Percentiles rank a stretch among this genome's conserved stretches.
Conservation (phyloP, 2,888 invertebrate genomes). For the Tiphia femorata region DNA sequence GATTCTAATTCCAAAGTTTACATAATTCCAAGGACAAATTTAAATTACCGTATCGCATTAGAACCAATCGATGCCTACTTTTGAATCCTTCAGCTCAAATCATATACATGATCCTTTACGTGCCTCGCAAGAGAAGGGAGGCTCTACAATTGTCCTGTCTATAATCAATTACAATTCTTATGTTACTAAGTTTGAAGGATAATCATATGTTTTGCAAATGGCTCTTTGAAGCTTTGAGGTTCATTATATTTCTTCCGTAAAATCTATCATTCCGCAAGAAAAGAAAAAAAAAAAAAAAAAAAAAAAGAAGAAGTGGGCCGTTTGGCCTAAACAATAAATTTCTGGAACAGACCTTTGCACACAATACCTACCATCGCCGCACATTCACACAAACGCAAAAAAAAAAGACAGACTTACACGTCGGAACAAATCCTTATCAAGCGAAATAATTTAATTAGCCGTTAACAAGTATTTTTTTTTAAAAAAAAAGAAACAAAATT, state of each 20-base stretch:
- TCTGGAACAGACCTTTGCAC: too few species aligned
- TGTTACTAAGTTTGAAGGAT: slow-evolving; percentile 30
- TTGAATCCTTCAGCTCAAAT: slow-evolving; percentile 48
- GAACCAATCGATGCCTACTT: not conserved
- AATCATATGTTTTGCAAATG: slow-evolving; percentile 32
- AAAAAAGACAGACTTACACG: too few species aligned
- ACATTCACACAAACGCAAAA: too few species aligned
- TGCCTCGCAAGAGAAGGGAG: slow-evolving; percentile 52
- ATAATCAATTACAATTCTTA: slow-evolving; percentile 41
- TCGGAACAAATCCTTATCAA: too few species aligned
- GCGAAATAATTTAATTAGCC: too few species aligned
- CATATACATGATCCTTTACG: slow-evolving; percentile 37
- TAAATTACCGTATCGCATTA: too few species aligned
- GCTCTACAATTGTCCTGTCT: slow-evolving; percentile 49
- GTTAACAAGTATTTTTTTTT: too few species aligned
- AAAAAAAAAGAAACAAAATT: too few species aligned
- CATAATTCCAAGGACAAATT: too few species aligned
- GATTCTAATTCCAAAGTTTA: too few species aligned
- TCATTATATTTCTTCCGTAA: slow-evolving; percentile 22
- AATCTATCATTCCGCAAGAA: slow-evolving; percentile 13
- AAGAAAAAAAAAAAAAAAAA: not conserved
- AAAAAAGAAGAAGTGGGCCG: slow-evolving; percentile 10
- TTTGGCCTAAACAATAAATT: too few species aligned
- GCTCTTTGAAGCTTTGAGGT: slow-evolving; percentile 19
- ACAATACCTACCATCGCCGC: too few species aligned